phyloP scores from a whole-genome alignment of 1,140 invertebrate species.

The Drosophila neocordata region DNA sequence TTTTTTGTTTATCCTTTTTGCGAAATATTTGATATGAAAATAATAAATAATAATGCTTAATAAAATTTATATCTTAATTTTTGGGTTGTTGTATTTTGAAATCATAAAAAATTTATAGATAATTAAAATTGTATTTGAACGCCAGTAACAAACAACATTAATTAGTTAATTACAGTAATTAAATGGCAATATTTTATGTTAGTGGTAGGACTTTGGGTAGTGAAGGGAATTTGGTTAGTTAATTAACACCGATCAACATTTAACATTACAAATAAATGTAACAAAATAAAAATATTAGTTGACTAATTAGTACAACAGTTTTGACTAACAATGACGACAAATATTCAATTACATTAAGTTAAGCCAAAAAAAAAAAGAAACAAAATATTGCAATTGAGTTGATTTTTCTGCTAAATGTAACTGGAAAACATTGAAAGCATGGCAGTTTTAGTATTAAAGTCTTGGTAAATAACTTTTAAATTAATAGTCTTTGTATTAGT shows the following conservation, averaged over 20 bases:
- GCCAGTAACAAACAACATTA: conserved; percentile 56
- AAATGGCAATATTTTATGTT: conserved; percentile 9
- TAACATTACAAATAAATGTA: conserved; percentile 30
- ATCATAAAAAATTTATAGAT: conserved; percentile 21
- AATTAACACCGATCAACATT: conserved; percentile 51
- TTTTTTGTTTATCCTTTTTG: conserved; percentile 66
- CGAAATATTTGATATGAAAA: conserved; percentile 19
- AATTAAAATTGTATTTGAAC: conserved; percentile 43
- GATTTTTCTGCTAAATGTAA: background rate
- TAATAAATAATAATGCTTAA: background rate
- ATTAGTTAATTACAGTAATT: conserved; percentile 19
- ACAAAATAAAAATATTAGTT: conserved; percentile 36
- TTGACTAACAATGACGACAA: conserved; percentile 57
- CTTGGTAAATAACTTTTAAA: background rate
- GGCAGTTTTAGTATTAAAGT: background rate
- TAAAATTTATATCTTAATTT: background rate
- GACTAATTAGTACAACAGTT: conserved; percentile 45
- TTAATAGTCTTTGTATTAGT: conserved; percentile 10
- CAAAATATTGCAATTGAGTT: conserved; percentile 14
- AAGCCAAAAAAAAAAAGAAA: conserved; percentile 27
- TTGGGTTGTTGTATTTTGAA: conserved; percentile 13
- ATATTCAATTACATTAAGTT: background rate
- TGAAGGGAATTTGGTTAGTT: conserved; percentile 22
- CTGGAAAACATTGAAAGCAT: background rate
- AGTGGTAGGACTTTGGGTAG: conserved; percentile 7